Base-by-base conservation (phyloP, 30 jellyfish, hydroid and myxozoan species). In the Rhopilema esculentum region DNA sequence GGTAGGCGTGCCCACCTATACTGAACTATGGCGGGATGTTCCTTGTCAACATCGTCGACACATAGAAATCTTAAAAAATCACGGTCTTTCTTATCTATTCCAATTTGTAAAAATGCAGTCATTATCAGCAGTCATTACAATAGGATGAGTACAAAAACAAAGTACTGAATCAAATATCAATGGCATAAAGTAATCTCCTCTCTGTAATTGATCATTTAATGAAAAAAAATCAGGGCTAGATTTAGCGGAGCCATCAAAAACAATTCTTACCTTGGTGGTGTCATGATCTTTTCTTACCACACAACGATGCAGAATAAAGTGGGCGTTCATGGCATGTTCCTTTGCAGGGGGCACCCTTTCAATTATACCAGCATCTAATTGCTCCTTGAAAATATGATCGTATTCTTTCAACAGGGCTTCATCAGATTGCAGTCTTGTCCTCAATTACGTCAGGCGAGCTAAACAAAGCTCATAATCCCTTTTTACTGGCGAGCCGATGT, bases 231-330 rank as follows among this genome's bases (percentile, higher is more conserved):
- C 65, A 77, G 27, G 27, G 24, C 77, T 19, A 30, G 89, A 27
- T 65, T 66, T 79, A 0, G 89, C 89, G 40, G 71, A 26, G 23
- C 89, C 89, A 79, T 79, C 89, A 33, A 79, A 79, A 19, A 79
- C 89, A 19, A 79, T 28, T 16, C 89, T 70, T 7, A 79, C 21
- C 52, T 79, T 79, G 20, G 80, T 79, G 8, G 89, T 79, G 28
- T 79, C 89, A 33, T 79, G 89, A 31, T 79, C 80, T 21, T 79
- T 79, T 26, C 89, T 27, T 17, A 79, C 80, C 4, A 64, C 89
- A 16, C 79, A 80, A 33, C 66, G 89, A 31, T 79, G 89, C 63
- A 69, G 66, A 27, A 79, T 28, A 27, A 23, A 78, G 27, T 63
- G 89, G 50, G 80, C 9, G 8, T 63, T 63, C 19, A 27, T 80